Evolutionary conservation across 2,888 invertebrate species (phyloP), one percentile per base, ranked within the genome.

Genomic region (Podabrus alpinus): DNA sequence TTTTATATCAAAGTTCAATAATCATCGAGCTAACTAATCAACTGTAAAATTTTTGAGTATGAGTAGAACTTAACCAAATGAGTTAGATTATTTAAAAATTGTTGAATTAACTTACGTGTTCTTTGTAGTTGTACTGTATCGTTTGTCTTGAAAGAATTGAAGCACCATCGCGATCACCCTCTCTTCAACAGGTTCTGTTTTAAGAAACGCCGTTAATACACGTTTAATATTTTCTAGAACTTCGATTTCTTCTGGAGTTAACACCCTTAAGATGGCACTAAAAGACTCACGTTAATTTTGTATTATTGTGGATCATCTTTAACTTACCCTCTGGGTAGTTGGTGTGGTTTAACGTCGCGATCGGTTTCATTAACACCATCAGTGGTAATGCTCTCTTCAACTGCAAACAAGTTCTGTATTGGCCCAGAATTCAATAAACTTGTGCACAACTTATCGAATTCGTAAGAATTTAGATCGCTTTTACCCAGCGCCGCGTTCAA

Each of bases 401-500:
- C n/a, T 11, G 59, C n/a, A 66, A 59, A 68, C 9, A 68, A 15
- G 3, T 61, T 21, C 15, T 72, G 10, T 9, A 75, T 59, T 7
- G 68, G n/a, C 13, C 11, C 66, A 5, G 60, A 15, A 64, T 10
- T 45, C 5, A 69, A 25, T 9, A 76, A 1, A 45, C 82, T 76
- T 2, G 82, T 68, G 3, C 86, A 78, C 19, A 86, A 77, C 15
- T 83, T 80, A 0, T 78, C 76, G 15, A 86, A 86, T 72, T 87
- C 87, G 1, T 84, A 83, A 0, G 88, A 87, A 68, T 83, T 71
- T 15, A 84, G 81, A 71, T 81, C 82, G 10, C 62, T 17, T 16
- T 64, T 60, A 11, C 21, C 74, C 59, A 80, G 74, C 13, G 82
- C 83, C 69, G 73, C 81, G 21, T 82, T 80, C 24, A 83, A 76